A percentile compares a stretch with the other conserved stretches of the same genome.
Conservation (phyloP, 2,113 vertebrate genomes). For the Oncorhynchus keta region DNA sequence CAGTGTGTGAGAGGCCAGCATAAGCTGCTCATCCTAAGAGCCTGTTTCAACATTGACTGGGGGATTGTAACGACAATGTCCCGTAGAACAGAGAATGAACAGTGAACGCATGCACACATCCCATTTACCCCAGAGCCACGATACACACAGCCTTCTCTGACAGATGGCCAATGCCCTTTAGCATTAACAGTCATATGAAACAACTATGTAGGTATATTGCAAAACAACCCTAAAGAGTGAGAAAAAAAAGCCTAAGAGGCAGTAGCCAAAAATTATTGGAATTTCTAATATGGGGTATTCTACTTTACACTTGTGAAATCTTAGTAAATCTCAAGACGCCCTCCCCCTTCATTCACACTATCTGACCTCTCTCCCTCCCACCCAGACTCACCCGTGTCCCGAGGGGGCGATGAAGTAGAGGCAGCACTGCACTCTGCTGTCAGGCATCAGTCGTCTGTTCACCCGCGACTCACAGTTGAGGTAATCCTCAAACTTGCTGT, state of each 20-base stretch:
- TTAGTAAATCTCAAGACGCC: not conserved
- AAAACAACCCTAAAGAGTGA: too few species aligned
- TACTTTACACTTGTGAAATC: too few species aligned
- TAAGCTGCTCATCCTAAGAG: slow-evolving; percentile 44
- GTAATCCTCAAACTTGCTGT: slow-evolving; percentile 99
- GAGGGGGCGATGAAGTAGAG: slow-evolving; percentile 98
- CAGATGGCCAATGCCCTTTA: not conserved
- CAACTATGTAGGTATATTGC: too few species aligned
- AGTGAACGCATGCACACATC: not conserved
- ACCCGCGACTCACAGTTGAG: slow-evolving; percentile 97
- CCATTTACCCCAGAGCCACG: not conserved
- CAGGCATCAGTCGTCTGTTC: slow-evolving; percentile 97
- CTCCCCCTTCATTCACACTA: not conserved
- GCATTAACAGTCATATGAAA: too few species aligned
- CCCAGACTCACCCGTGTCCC: slow-evolving; percentile 88
- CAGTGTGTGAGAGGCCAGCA: slow-evolving; percentile 18
- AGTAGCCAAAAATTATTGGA: too few species aligned
- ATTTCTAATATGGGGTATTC: too few species aligned
- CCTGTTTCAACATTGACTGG: slow-evolving; percentile 46
- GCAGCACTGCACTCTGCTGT: slow-evolving; percentile 95
- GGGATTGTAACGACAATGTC: slow-evolving; percentile 48
- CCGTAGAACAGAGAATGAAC: slow-evolving; percentile 23
- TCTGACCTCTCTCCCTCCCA: not conserved
- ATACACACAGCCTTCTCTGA: not conserved
- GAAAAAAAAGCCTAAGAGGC: too few species aligned